phyloP scores from a whole-genome alignment of 2,888 invertebrate genomes.

The Dendrolimus houi region DNA sequence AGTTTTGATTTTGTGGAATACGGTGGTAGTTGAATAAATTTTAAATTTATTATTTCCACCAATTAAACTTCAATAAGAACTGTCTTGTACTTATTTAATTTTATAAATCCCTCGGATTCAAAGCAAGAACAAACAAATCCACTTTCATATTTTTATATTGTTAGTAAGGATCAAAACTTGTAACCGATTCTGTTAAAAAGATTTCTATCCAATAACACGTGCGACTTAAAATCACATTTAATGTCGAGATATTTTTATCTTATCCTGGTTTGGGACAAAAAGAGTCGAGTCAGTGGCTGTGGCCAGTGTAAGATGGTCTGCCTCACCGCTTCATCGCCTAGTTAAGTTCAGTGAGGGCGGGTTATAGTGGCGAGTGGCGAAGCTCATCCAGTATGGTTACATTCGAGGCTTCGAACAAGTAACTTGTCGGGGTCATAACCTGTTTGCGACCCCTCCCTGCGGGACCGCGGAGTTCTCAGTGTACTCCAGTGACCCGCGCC shows the following conservation, averaged over 20 bases:
- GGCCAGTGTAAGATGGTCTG: constrained; percentile 34
- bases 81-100: constrained; percentile 12
- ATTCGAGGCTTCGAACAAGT: constrained; percentile 64
- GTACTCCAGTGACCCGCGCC: constrained; percentile 61
- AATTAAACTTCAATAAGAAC: constrained; percentile 18
- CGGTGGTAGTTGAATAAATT: no score
- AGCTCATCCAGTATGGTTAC: constrained; percentile 47
- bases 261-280: constrained; percentile 65
- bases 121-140: no score
- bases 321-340: constrained; percentile 18
- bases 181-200: neutral
- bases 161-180: neutral
- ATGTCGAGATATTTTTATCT: constrained; percentile 63
- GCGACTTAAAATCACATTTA: constrained; percentile 38
- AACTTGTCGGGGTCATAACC: constrained; percentile 76
- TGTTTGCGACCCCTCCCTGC: constrained; percentile 73
- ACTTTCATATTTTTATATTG: no score
- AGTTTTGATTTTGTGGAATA: no score
- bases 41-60: no score
- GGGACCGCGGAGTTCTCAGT: constrained; percentile 51
- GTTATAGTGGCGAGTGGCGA: constrained; percentile 22
- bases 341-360: constrained; percentile 21
- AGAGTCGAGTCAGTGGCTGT: constrained; percentile 43
- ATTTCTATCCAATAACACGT: constrained; percentile 24
- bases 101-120: neutral